A percentile compares a stretch with the other conserved stretches of the same genome.
phyloP scores from a whole-genome alignment of 2,113 vertebrate genomes.

The Chlorocebus sabaeus region DNA sequence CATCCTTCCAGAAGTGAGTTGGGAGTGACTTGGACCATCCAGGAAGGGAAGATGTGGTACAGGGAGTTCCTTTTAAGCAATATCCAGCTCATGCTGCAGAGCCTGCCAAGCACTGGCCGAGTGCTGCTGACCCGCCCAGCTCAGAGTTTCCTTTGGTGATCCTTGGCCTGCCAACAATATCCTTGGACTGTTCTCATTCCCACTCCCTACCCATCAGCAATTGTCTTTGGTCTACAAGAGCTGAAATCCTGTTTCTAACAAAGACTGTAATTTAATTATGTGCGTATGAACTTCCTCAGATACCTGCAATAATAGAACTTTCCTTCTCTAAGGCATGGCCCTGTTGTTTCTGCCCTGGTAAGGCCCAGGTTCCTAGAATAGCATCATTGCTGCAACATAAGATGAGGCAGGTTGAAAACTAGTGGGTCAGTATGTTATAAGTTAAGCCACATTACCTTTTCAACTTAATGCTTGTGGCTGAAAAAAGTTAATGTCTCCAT shows the following conservation, averaged over 20 bases:
- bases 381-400: background rate
- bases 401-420: background rate
- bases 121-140: background rate
- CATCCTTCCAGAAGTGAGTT: conserved; percentile 37
- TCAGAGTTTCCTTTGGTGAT: conserved; percentile 44
- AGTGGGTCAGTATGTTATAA: background rate
- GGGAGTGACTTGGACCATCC: background rate
- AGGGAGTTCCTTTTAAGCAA: background rate
- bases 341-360: background rate
- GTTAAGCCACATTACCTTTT: background rate
- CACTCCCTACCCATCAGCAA: background rate
- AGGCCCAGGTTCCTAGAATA: background rate
- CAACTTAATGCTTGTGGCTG: background rate
- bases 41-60: background rate
- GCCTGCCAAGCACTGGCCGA: background rate
- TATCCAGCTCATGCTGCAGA: background rate
- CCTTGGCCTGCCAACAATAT: background rate
- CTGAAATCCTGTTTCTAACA: background rate
- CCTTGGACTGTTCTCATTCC: background rate
- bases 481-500: background rate
- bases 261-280: background rate
- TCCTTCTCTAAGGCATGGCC: background rate
- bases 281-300: background rate
- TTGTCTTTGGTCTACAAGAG: background rate
- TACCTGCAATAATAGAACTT: background rate